Conservation (phyloP, 2,888 invertebrate genomes). For the Rapana venosa region DNA sequence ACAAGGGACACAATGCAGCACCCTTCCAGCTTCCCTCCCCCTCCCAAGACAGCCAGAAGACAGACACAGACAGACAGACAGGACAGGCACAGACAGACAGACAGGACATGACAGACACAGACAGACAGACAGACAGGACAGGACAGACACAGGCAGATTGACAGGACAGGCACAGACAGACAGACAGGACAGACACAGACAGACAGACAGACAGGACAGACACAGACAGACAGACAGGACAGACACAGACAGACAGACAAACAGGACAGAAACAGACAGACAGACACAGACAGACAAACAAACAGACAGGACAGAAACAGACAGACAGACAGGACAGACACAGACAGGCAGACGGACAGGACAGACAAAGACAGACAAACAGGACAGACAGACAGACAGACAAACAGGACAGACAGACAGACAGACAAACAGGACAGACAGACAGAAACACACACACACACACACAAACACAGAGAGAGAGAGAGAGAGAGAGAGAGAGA, state of each 20-base stretch:
- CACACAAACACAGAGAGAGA: not conserved
- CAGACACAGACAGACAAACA: conserved; percentile 5
- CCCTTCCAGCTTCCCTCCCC: not conserved
- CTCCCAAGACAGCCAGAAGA: not conserved
- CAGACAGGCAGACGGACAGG: not conserved
- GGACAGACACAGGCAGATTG: not conserved
- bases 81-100: not conserved
- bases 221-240: not conserved
- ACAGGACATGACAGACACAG: not conserved
- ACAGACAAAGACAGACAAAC: not conserved
- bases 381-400: not conserved
- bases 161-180: no score
- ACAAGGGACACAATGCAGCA: no score
- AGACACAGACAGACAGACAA: not conserved
- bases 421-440: no score
- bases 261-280: not conserved
- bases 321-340: not conserved
- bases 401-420: no score
- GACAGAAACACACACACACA: not conserved
- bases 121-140: conserved; percentile 1
- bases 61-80: not conserved
- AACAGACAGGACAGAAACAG: not conserved
- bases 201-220: not conserved
- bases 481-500: conserved; percentile 20
- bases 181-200: not conserved